A percentile compares a stretch with the other conserved stretches of the same genome.
phyloP scores from a whole-genome alignment of 2,113 vertebrate genomes.

The Channa maculata region DNA sequence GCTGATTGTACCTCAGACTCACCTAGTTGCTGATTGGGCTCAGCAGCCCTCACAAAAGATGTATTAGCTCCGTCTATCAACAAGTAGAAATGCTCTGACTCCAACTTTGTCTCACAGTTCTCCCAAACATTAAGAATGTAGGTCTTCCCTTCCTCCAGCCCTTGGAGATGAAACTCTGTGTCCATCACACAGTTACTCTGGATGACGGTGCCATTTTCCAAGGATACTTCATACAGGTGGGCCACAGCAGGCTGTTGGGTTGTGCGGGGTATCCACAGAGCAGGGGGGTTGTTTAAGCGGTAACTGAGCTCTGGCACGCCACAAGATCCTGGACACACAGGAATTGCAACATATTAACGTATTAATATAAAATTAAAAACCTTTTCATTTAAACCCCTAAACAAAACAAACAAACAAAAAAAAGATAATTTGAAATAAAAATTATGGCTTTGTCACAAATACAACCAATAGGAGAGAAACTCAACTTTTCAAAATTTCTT shows the following conservation, averaged over 20 bases:
- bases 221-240: slow-evolving; percentile 65
- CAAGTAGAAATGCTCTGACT: slow-evolving; percentile 27
- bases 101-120: slow-evolving; percentile 56
- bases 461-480: too few relatives aligned
- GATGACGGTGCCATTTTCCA: slow-evolving; percentile 42
- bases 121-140: slow-evolving; percentile 75
- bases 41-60: slow-evolving; percentile 10
- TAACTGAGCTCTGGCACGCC: slow-evolving; percentile 70
- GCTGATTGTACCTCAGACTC: not conserved
- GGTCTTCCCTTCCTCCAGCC: slow-evolving; percentile 45
- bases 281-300: slow-evolving; percentile 54
- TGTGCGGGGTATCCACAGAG: slow-evolving; percentile 48
- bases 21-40: slow-evolving; percentile 19
- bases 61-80: slow-evolving; percentile 34
- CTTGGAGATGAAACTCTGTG: slow-evolving; percentile 34
- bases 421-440: too few relatives aligned
- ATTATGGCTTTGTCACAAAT: too few relatives aligned
- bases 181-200: slow-evolving; percentile 14
- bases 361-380: too few relatives aligned
- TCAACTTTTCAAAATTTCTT: too few relatives aligned
- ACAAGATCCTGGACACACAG: slow-evolving; percentile 47
- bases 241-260: not conserved
- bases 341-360: not conserved
- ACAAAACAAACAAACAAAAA: not conserved
- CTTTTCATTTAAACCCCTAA: not conserved